Evolutionary conservation across 2,113 vertebrate genomes (phyloP), one percentile per base, ranked within the genome.

Genomic region (Podarcis muralis): DNA sequence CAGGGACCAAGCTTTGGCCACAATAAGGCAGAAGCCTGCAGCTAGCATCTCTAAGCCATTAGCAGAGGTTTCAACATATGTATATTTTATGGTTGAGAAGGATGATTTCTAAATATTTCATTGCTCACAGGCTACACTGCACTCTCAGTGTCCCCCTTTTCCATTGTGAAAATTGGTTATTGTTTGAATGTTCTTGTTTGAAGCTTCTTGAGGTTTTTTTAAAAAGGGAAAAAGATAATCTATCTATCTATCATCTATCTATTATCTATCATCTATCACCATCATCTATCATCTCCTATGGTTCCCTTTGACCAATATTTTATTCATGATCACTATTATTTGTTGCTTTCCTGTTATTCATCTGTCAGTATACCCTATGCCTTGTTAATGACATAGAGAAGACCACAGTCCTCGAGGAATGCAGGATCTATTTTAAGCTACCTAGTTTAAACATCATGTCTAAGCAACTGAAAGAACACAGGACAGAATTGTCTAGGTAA

Each of bases 21-120:
- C 57, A 68, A 59, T n/a, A 87, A 83, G 53, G 43, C 15, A 43
- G 59, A 77, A 77, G 81, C 80, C 71, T 76, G 59, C 27, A 88
- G 80, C 57, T 35, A 71, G 40, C 77, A 81, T 71, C 66, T 72
- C 59, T 62, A 53, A 68, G 40, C 87, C 72, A 83, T 88, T 88
- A 88, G 81, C 40, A 88, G 30, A 48, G 12, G 20, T 77, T 77
- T 77, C 57, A 77, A 30, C n/a, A 12, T 83, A 88, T 88, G 59
- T 83, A 88, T 83, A 83, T 88, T 88, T 88, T 77, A 88, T 88
- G 62, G 30, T 77, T 27, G 59, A 16, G 40, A 88, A 13, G 12
- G 53, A 68, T 13, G 43, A 57, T 77, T 83, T 83, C 62, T 78
- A 88, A 88, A 88, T 88, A 83, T 83, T 88, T 88, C 48, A 88